Evolutionary conservation across 2,888 invertebrate genomes (phyloP).

Genomic region (Cephonodes hylas): DNA sequence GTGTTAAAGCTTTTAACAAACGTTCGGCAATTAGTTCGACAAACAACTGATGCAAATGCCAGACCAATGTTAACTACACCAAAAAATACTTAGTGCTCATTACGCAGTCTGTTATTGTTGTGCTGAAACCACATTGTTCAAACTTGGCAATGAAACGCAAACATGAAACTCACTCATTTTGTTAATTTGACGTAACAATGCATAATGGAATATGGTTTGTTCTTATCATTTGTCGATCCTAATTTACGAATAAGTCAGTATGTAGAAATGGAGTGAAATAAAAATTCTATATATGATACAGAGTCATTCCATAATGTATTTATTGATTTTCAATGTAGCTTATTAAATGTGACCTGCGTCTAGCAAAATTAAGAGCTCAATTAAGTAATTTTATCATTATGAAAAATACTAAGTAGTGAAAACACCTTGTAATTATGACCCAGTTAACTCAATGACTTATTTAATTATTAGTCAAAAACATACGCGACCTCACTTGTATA

Average conservation of each 20-base stretch:
- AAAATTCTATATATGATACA: too few species aligned
- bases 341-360: too few species aligned
- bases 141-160: neutral
- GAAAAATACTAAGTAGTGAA: neutral
- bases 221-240: too few species aligned
- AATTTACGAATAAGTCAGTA: too few species aligned
- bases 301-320: too few species aligned
- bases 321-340: too few species aligned
- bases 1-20: neutral
- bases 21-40: neutral
- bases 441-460: neutral
- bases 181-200: neutral
- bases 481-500: too few species aligned
- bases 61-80: neutral
- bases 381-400: neutral
- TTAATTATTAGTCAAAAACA: neutral
- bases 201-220: too few species aligned
- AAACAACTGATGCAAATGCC: constrained; percentile 5
- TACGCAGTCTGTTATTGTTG: neutral
- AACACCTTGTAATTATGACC: neutral
- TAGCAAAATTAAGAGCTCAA: neutral
- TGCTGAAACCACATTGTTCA: neutral
- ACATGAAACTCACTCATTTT: neutral
- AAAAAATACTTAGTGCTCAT: constrained; percentile 11
- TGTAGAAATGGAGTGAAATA: too few species aligned